phyloP scores from a whole-genome alignment of 2,797 vertebrate genomes.

The Astyanax mexicanus region DNA sequence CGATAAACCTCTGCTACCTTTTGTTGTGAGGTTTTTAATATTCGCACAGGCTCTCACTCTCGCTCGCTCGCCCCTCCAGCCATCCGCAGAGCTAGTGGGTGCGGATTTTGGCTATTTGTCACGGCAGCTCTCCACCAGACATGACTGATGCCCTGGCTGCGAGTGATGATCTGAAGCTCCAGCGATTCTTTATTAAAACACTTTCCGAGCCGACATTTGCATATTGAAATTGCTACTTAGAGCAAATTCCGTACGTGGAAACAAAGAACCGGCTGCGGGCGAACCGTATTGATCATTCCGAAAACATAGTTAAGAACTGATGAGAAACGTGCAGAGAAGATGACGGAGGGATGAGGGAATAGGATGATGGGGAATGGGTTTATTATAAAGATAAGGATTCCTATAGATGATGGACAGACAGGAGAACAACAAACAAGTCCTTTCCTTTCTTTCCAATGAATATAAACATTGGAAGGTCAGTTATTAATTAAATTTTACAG shows the following conservation, averaged over 20 bases:
- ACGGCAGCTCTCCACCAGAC: constrained; percentile 62
- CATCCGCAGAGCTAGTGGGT: constrained; percentile 44
- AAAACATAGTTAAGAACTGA: constrained; percentile 58
- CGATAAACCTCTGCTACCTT: neutral
- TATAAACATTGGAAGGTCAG: no score
- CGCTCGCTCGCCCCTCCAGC: constrained; percentile 16
- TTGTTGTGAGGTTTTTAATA: constrained; percentile 21
- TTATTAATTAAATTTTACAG: no score
- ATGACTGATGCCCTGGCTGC: constrained; percentile 71
- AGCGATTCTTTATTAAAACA: constrained; percentile 73
- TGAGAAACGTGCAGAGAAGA: neutral
- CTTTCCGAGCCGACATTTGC: constrained; percentile 75
- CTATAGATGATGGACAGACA: no score
- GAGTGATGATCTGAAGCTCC: constrained; percentile 66
- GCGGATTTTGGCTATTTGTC: constrained; percentile 71
- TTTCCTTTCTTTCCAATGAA: neutral
- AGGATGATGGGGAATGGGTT: neutral
- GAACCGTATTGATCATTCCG: constrained; percentile 67
- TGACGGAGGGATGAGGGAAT: no score
- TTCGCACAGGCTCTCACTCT: constrained; percentile 11
- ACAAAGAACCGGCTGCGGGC: constrained; percentile 62
- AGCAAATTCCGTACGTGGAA: constrained; percentile 69
- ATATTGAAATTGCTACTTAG: constrained; percentile 74
- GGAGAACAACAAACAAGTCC: no score
- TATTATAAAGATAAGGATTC: no score